These are phyloP conservation scores for Ascidia mentula DNA, from an alignment of 23 tunicate genomes.

Conservation along the genomic window DNA sequence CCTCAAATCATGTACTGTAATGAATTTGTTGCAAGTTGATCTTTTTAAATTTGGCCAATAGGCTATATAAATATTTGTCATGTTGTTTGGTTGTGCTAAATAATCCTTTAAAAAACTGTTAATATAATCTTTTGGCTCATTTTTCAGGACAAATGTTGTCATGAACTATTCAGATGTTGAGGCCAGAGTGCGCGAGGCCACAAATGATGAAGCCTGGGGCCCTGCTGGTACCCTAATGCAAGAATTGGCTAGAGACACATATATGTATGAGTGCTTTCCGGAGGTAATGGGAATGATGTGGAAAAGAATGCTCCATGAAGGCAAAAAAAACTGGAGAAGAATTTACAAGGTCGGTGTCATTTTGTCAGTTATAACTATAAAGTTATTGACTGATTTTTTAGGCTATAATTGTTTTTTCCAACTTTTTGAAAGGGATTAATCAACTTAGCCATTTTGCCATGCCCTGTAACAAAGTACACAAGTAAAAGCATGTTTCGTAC, in stretches of 20 bases:
- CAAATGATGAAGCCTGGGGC: slow-evolving; percentile 99
- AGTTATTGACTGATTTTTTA: no score
- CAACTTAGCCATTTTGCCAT: no score
- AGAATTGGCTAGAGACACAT: slow-evolving; percentile 87
- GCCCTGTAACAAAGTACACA: no score
- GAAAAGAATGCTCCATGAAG: slow-evolving; percentile 96
- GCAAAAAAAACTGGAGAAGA: slow-evolving; percentile 83
- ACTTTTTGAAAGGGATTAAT: no score
- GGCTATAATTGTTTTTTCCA: no score
- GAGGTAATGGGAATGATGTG: slow-evolving; percentile 99
- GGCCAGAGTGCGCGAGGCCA: slow-evolving; percentile 86
- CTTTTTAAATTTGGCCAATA: not conserved
- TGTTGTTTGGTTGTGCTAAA: not conserved
- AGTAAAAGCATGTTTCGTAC: no score
- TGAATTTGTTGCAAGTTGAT: no score
- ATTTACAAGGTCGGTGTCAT: slow-evolving; percentile 81
- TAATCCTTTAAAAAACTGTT: not conserved
- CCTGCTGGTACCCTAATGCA: slow-evolving; percentile 95
- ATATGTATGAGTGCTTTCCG: slow-evolving; percentile 84
- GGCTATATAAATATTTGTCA: not conserved
- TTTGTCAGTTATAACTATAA: no score
- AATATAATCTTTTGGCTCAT: not conserved
- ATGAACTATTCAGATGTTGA: slow-evolving; percentile 96
- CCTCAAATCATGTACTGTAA: no score
- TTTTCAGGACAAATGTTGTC: slow-evolving; percentile 80